phyloP scores from a whole-genome alignment of 2,888 invertebrate genomes.

The Oasisia sp. region DNA sequence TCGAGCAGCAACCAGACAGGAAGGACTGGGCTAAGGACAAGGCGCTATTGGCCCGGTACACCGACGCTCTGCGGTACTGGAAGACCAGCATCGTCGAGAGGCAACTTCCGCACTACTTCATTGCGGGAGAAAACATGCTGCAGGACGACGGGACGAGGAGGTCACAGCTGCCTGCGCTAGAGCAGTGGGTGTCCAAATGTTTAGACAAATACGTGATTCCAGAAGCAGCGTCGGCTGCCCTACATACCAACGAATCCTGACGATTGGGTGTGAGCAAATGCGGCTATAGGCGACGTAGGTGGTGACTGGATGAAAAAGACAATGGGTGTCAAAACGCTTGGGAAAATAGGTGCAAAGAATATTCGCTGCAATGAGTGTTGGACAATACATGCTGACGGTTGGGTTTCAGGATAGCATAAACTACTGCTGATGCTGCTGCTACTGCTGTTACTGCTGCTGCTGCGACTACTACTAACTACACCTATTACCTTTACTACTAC shows the following conservation, averaged over 20 bases:
- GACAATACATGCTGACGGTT: no score
- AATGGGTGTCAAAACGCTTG: no score
- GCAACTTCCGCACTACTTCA: constrained; percentile 2
- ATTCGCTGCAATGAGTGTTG: no score
- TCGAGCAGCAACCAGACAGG: not conserved
- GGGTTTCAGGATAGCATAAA: no score
- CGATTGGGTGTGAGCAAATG: no score
- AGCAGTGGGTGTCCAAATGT: not conserved
- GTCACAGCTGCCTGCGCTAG: not conserved
- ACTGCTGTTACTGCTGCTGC: no score
- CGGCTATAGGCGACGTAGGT: no score
- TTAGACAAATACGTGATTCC: not conserved
- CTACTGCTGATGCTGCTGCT: no score
- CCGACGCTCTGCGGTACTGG: not conserved
- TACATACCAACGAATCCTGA: not conserved
- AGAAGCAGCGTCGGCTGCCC: not conserved
- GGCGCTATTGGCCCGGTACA: not conserved
- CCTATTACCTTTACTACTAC: no score
- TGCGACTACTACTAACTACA: no score
- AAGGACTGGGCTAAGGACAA: not conserved
- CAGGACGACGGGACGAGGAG: not conserved
- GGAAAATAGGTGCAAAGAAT: no score
- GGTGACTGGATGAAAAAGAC: no score
- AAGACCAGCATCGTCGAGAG: not conserved
- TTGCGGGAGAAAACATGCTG: not conserved